A percentile compares a stretch with the other conserved stretches of the same genome.
Conservation (phyloP, 2,113 vertebrate species). For the Plecotus auritus region DNA sequence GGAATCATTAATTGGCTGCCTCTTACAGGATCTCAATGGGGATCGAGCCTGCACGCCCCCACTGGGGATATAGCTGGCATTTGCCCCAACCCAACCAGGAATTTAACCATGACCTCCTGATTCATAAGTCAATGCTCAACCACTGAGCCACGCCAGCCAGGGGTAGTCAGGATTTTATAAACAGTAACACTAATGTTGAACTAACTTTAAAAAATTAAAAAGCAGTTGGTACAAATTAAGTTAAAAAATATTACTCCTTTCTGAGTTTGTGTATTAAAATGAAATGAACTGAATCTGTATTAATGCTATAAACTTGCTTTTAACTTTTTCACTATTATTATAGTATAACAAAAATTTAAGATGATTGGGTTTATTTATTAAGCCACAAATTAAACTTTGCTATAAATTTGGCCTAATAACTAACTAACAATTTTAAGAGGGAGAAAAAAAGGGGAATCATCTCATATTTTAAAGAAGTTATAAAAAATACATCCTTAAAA, state of each 20-base stretch:
- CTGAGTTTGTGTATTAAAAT: neutral
- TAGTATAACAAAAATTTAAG: neutral
- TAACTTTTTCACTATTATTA: neutral
- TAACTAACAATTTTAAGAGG: neutral
- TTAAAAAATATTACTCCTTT: neutral
- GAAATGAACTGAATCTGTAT: neutral
- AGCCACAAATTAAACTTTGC: neutral
- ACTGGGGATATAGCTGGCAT: no score
- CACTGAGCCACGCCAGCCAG: no score
- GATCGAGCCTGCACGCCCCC: no score
- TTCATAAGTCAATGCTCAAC: no score
- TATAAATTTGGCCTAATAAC: neutral
- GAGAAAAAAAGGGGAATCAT: neutral
- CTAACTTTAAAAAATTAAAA: neutral
- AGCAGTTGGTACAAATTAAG: neutral
- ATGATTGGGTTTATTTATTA: neutral
- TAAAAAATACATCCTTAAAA: neutral
- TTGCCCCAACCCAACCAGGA: no score
- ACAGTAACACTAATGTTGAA: neutral
- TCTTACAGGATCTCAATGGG: no score
- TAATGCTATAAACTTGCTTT: constrained; percentile 3
- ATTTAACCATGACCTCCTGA: no score
- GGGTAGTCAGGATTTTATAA: neutral
- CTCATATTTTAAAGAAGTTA: neutral
- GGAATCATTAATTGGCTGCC: no score